Conservation (phyloP, 2,113 vertebrate genomes). For the Paraplagusia blochii region DNA sequence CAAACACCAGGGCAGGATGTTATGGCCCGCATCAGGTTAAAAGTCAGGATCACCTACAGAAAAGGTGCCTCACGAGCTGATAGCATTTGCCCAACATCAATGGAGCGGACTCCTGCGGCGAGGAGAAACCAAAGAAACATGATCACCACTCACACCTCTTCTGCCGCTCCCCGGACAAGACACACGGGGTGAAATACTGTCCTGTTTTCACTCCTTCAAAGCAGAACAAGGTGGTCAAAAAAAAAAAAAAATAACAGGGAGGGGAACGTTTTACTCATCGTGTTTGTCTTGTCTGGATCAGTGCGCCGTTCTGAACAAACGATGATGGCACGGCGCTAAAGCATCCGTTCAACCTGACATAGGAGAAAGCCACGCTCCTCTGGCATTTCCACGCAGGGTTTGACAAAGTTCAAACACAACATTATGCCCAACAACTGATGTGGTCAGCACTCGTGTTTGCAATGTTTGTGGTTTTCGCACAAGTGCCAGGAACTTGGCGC, state of each 20-base stretch:
- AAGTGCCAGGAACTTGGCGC: constrained; percentile 3
- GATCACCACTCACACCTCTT: constrained; percentile 39
- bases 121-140: constrained; percentile 43
- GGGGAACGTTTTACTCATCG: constrained; percentile 2
- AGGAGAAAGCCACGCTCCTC: not conserved
- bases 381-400: not conserved
- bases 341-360: constrained; percentile 8
- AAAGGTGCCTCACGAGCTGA: constrained; percentile 18
- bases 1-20: constrained; percentile 9
- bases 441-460: constrained; percentile 1
- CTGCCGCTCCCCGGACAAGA: constrained; percentile 25
- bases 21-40: constrained; percentile 34
- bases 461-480: constrained; percentile 10
- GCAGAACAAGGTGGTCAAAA: constrained; percentile 24
- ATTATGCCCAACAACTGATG: constrained; percentile 1
- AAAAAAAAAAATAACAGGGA: no score
- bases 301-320: not conserved
- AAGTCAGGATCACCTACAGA: constrained; percentile 28
- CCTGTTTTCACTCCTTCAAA: constrained; percentile 25
- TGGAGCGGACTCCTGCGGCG: constrained; percentile 40
- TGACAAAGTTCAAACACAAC: constrained; percentile 1
- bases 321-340: not conserved
- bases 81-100: constrained; percentile 29
- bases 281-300: constrained; percentile 11
- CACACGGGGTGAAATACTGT: constrained; percentile 40